Evolutionary conservation across 2,888 invertebrate species (phyloP), one percentile per base, ranked within the genome.

Genomic region (Eurytoma californica): DNA sequence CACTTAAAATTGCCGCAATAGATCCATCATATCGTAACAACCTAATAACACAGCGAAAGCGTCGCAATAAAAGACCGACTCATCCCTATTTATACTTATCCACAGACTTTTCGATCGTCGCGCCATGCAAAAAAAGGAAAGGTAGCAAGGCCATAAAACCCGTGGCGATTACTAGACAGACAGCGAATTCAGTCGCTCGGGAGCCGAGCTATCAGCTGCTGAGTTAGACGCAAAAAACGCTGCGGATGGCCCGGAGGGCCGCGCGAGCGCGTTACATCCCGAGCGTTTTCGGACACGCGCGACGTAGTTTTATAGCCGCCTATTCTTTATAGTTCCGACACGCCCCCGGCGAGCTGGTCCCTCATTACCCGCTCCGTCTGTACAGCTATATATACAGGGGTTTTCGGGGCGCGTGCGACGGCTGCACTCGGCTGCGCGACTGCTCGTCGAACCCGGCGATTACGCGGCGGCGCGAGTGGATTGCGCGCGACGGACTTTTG

Each of bases 271-370:
- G 69, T 39, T 39, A 39, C 51, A 18, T n/a, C 63, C 39, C 63
- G 63, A 60, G 30, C 76, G 66, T 80, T 82, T 76, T 83, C 69
- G 18, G n/a, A 18, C 20, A 81, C 82, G 82, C 79, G 82, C 82
- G 83, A 84, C 82, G 82, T 84, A 83, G 80, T 82, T 84, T 85
- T 84, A 85, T 82, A 84, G 84, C 83, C 82, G 82, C 81, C 83
- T 84, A 84, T 84, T 84, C 83, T 84, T 84, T 84, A 84, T 84
- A 82, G 83, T 81, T 70, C 81, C 79, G 83, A 82, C 84, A 84
- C 84, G 85, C 85, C 85, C 70, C 79, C 76, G 75, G 66, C 73
- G 55, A 20, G 30, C 58, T 28, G 67, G 28, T 65, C 82, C 83
- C 82, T 84, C 82, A 85, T 85, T 84, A 65, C 20, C 16, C 68